phyloP scores from a whole-genome alignment of 2,797 vertebrate species.

The Danionella dracula region DNA sequence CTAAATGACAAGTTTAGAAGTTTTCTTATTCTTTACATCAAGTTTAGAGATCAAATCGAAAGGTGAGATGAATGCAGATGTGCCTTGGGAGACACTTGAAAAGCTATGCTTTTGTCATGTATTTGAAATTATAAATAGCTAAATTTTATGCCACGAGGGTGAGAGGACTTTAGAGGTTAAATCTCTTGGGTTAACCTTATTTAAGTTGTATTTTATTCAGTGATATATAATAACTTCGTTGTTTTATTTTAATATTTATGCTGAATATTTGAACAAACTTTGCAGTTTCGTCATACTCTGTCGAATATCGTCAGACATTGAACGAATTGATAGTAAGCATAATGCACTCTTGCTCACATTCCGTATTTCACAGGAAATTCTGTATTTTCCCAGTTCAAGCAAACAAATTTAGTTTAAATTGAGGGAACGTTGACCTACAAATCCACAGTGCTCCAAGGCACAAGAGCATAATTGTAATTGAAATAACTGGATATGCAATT shows the following conservation, averaged over 20 bases:
- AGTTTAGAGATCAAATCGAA: slow-evolving; percentile 18
- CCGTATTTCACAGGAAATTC: no score
- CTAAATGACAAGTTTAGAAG: not conserved
- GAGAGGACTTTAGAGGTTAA: slow-evolving; percentile 11
- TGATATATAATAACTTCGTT: not conserved
- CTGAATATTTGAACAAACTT: no score
- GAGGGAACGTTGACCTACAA: no score
- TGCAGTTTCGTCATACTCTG: no score
- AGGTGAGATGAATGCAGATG: slow-evolving; percentile 14
- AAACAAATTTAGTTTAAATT: no score
- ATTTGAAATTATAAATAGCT: slow-evolving; percentile 3
- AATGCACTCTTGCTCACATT: no score
- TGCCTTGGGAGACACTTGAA: slow-evolving; percentile 31
- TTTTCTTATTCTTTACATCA: not conserved
- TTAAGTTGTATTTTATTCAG: not conserved
- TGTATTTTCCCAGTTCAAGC: no score
- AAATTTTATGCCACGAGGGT: not conserved
- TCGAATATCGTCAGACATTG: no score
- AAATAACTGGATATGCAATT: no score
- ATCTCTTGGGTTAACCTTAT: slow-evolving; percentile 1
- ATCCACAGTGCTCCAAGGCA: no score
- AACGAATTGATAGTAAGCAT: no score
- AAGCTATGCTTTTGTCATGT: slow-evolving; percentile 34
- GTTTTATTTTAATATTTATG: not conserved
- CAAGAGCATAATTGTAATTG: no score